Evolutionary conservation across 2,888 invertebrate genomes (phyloP).

Genomic region (Drosophila percnosoma): DNA sequence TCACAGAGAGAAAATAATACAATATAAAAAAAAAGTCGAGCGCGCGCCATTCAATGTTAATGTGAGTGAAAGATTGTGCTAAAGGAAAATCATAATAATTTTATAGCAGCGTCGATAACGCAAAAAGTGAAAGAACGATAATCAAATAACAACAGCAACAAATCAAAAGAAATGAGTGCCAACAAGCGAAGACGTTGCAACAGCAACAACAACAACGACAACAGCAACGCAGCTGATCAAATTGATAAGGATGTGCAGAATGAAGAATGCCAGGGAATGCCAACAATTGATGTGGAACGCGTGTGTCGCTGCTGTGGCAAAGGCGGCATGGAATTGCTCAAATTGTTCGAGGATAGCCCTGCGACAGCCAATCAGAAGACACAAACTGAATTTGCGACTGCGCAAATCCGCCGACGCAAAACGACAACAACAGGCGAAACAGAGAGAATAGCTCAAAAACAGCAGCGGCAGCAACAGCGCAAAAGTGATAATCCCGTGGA

Average conservation of each 20-base stretch:
- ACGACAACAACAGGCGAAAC: neutral
- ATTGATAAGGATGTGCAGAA: constrained; percentile 12
- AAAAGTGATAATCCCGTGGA: constrained; percentile 67
- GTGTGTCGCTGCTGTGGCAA: constrained; percentile 69
- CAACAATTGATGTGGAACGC: constrained; percentile 49
- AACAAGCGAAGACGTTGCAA: constrained; percentile 39
- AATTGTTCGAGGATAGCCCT: constrained; percentile 49
- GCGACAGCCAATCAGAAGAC: constrained; percentile 13
- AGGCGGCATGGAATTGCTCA: constrained; percentile 53
- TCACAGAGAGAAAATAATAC: constrained; percentile 14
- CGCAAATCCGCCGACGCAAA: constrained; percentile 27
- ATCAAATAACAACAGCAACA: constrained; percentile 14
- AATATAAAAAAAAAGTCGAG: neutral
- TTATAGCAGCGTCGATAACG: constrained; percentile 22
- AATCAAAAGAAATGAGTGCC: constrained; percentile 42
- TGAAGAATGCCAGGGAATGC: constrained; percentile 9
- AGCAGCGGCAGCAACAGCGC: constrained; percentile 36
- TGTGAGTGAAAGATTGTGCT: constrained; percentile 36
- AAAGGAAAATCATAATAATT: constrained; percentile 14
- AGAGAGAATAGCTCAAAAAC: neutral
- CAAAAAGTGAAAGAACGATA: constrained; percentile 43
- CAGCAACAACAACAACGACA: constrained; percentile 17
- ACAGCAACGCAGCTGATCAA: constrained; percentile 32
- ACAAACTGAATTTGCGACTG: constrained; percentile 13
- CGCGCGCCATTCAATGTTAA: constrained; percentile 18